Conservation (phyloP, 2,888 invertebrate genomes). For the Chouioia cunea region DNA sequence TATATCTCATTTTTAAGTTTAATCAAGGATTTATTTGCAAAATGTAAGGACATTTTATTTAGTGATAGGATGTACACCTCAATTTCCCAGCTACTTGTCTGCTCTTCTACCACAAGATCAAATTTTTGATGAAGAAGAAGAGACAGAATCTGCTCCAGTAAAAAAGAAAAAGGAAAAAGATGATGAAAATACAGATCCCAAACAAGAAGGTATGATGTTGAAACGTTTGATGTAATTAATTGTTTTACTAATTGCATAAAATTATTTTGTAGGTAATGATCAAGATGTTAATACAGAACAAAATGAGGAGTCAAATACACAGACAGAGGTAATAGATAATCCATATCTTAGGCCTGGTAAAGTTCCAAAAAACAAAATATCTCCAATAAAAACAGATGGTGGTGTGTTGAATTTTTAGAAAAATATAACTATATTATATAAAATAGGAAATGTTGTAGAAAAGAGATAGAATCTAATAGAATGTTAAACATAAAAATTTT, state of each 20-base stretch:
- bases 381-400: slow-evolving; percentile 37
- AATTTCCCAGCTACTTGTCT: slow-evolving; percentile 85
- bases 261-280: slow-evolving; percentile 32
- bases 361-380: slow-evolving; percentile 64
- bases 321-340: slow-evolving; percentile 65
- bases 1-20: neutral
- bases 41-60: neutral
- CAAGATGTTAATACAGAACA: slow-evolving; percentile 32
- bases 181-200: slow-evolving; percentile 51
- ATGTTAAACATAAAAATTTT: neutral
- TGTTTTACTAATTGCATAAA: slow-evolving; percentile 2
- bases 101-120: slow-evolving; percentile 94
- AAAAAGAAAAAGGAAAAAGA: slow-evolving; percentile 65
- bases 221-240: neutral
- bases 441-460: slow-evolving; percentile 20
- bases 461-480: neutral
- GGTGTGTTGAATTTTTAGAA: slow-evolving; percentile 24
- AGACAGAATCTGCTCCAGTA: slow-evolving; percentile 61
- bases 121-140: slow-evolving; percentile 87
- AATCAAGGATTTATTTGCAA: slow-evolving; percentile 13
- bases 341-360: slow-evolving; percentile 67
- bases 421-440: slow-evolving; percentile 22
- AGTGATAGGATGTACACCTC: slow-evolving; percentile 91
- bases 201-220: slow-evolving; percentile 53
- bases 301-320: slow-evolving; percentile 59